A percentile compares a stretch with the other conserved stretches of the same genome.
Conservation (phyloP, 2,888 invertebrate genomes). For the Catocala sponsa region DNA sequence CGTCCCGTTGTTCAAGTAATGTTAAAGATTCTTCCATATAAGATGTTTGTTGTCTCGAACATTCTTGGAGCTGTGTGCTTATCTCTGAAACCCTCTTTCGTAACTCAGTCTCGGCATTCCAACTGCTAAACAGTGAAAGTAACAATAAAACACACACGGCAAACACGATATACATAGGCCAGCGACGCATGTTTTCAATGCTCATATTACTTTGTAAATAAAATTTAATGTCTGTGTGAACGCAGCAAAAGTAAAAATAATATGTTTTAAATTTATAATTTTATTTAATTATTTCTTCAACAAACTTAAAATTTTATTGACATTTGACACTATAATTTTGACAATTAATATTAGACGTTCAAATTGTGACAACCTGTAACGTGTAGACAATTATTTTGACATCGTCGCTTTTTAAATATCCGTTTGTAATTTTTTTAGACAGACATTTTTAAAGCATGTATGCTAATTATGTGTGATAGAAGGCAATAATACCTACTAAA, state of each 20-base stretch:
- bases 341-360: background rate
- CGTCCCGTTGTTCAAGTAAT: slow-evolving; percentile 77
- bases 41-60: slow-evolving; percentile 76
- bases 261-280: slow-evolving; percentile 9
- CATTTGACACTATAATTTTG: background rate
- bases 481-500: too few species aligned
- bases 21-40: slow-evolving; percentile 80
- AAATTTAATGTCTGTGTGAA: slow-evolving; percentile 22
- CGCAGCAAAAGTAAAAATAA: slow-evolving; percentile 2
- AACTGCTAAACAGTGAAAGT: slow-evolving; percentile 84
- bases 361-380: too few species aligned
- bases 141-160: slow-evolving; percentile 78
- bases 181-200: slow-evolving; percentile 85
- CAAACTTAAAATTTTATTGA: slow-evolving; percentile 11
- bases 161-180: slow-evolving; percentile 83
- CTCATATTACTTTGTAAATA: slow-evolving; percentile 68
- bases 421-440: too few species aligned
- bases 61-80: slow-evolving; percentile 77
- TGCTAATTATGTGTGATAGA: too few species aligned
- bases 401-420: too few species aligned
- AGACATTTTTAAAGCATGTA: too few species aligned
- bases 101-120: slow-evolving; percentile 80
- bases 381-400: too few species aligned
- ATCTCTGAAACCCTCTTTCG: slow-evolving; percentile 72
- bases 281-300: slow-evolving; percentile 9